These are phyloP conservation scores for Rhagoletis zephyria DNA, from an alignment of 1,140 invertebrate species.

Conservation along the genomic window DNA sequence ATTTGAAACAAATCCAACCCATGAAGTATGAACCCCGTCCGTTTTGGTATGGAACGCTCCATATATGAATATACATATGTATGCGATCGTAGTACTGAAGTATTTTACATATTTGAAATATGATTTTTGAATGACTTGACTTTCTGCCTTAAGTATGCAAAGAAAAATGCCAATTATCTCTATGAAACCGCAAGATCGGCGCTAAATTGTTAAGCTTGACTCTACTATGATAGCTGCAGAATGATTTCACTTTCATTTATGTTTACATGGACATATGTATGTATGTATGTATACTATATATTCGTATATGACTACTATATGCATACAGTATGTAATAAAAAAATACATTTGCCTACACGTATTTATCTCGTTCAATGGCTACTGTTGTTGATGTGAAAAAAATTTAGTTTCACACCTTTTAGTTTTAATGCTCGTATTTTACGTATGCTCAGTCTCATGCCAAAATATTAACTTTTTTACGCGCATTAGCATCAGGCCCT, in stretches of 20 bases:
- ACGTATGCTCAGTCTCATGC: neutral
- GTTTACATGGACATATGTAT: neutral
- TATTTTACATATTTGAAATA: constrained; percentile 11
- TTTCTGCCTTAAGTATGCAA: neutral
- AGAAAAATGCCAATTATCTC: neutral
- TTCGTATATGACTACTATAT: too few species aligned
- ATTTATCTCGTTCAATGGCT: neutral
- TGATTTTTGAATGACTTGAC: neutral
- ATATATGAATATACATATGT: neutral
- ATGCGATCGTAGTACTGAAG: neutral
- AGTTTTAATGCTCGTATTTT: neutral
- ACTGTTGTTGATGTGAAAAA: neutral
- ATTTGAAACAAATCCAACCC: too few species aligned
- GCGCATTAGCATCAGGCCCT: neutral
- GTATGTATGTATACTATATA: neutral
- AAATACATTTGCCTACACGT: too few species aligned
- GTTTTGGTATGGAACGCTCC: neutral
- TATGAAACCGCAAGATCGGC: neutral
- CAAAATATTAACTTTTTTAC: neutral
- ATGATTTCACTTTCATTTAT: constrained; percentile 23
- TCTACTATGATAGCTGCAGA: constrained; percentile 1
- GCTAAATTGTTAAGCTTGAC: constrained; percentile 7
- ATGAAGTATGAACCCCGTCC: too few species aligned
- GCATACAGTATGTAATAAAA: too few species aligned
- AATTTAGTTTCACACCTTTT: neutral